phyloP scores from a whole-genome alignment of 2,797 vertebrate species.

The Lutjanus argentimaculatus region DNA sequence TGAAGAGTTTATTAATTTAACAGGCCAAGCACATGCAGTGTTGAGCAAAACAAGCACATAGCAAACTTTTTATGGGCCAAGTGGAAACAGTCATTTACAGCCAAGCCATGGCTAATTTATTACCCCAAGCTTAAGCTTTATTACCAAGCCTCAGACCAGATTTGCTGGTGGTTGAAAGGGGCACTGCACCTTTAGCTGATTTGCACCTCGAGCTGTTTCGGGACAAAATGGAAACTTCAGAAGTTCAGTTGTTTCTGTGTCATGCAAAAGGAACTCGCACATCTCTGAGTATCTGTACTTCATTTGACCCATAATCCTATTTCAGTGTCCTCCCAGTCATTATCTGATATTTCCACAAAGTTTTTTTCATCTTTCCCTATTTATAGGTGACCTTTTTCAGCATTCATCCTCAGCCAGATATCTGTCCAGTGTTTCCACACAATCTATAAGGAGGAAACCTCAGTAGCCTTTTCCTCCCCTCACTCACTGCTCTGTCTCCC shows the following conservation, averaged over 20 bases:
- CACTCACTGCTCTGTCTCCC: slow-evolving; percentile 39
- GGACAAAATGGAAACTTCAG: slow-evolving; percentile 70
- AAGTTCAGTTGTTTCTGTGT: slow-evolving; percentile 59
- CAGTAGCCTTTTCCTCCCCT: slow-evolving; percentile 76
- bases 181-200: slow-evolving; percentile 76
- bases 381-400: slow-evolving; percentile 82
- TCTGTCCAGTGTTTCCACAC: slow-evolving; percentile 83
- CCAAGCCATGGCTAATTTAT: slow-evolving; percentile 84
- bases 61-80: slow-evolving; percentile 83
- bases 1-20: slow-evolving; percentile 84
- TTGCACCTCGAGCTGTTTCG: slow-evolving; percentile 65
- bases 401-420: slow-evolving; percentile 78
- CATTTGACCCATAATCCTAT: slow-evolving; percentile 79
- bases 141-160: slow-evolving; percentile 65
- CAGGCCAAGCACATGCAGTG: slow-evolving; percentile 76
- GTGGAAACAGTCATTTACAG: slow-evolving; percentile 86
- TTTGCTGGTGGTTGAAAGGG: slow-evolving; percentile 73
- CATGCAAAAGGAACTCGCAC: slow-evolving; percentile 70
- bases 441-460: slow-evolving; percentile 80
- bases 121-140: slow-evolving; percentile 71
- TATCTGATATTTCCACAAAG: slow-evolving; percentile 82
- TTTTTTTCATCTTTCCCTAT: slow-evolving; percentile 78
- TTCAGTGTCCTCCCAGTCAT: slow-evolving; percentile 79
- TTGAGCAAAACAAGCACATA: slow-evolving; percentile 84
- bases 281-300: slow-evolving; percentile 79